These are phyloP conservation scores for Allolobophora icterica DNA, from an alignment of 2,888 invertebrate species.

Conservation along the genomic window DNA sequence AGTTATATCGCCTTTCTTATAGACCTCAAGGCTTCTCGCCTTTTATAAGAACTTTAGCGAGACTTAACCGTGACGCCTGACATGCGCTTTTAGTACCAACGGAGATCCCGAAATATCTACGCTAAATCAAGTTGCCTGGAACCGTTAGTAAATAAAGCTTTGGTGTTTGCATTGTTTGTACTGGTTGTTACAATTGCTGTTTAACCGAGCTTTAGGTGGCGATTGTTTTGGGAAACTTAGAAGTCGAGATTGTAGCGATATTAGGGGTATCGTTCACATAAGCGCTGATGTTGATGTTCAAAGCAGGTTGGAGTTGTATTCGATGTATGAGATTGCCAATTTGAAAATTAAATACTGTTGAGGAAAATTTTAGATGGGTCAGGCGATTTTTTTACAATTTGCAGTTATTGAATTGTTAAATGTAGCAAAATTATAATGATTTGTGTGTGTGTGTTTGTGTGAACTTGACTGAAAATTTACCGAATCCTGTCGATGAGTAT, in stretches of 20 bases:
- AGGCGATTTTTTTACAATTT: not conserved
- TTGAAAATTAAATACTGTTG: not conserved
- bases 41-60: not conserved
- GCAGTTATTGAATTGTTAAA: no score
- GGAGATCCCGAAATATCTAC: not conserved
- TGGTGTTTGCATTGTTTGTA: not conserved
- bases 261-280: not conserved
- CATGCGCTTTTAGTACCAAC: not conserved
- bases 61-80: not conserved
- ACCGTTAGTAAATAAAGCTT: not conserved
- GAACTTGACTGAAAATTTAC: no score
- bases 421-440: no score
- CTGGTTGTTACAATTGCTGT: not conserved
- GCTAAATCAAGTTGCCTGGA: not conserved
- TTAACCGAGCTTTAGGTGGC: not conserved
- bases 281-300: not conserved
- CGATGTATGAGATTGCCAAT: not conserved
- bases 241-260: not conserved
- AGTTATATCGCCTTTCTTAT: not conserved
- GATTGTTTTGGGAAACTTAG: not conserved
- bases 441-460: no score
- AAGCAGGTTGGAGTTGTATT: not conserved
- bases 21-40: not conserved
- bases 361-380: not conserved
- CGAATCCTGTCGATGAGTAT: no score